A percentile compares a stretch with the other conserved stretches of the same genome.
Evolutionary conservation across 2,113 vertebrate genomes (phyloP).

Genomic region (Tachysurus vachellii): DNA sequence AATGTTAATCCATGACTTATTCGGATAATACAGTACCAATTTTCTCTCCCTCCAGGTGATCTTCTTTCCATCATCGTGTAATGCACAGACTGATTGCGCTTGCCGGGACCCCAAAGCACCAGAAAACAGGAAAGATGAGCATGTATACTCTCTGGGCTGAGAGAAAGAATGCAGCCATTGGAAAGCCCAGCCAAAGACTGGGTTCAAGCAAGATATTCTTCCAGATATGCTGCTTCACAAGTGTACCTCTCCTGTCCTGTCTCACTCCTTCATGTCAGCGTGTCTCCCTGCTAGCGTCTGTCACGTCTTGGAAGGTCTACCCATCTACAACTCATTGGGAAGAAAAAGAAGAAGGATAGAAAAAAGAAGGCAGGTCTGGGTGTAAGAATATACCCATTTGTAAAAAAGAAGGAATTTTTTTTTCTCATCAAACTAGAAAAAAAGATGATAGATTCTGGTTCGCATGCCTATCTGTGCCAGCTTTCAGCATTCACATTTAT

Average conservation of each 20-base stretch:
- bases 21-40: not conserved
- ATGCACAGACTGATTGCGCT: constrained; percentile 89
- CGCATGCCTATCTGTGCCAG: constrained; percentile 78
- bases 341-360: constrained; percentile 47
- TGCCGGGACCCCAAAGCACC: constrained; percentile 89
- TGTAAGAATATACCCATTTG: constrained; percentile 26
- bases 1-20: not conserved
- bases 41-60: constrained; percentile 80
- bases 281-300: constrained; percentile 76
- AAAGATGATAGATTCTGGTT: constrained; percentile 64
- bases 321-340: constrained; percentile 13
- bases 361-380: constrained; percentile 53
- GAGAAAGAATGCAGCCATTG: constrained; percentile 67
- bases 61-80: constrained; percentile 94
- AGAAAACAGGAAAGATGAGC: constrained; percentile 84
- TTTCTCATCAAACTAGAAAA: constrained; percentile 34
- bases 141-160: constrained; percentile 84
- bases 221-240: constrained; percentile 78
- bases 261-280: constrained; percentile 78
- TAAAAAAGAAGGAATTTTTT: constrained; percentile 39
- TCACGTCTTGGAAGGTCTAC: constrained; percentile 57
- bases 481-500: constrained; percentile 67
- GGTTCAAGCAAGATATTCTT: constrained; percentile 75
- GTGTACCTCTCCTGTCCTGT: constrained; percentile 76
- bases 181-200: constrained; percentile 58